A percentile compares a stretch with the other conserved stretches of the same genome.
Evolutionary conservation across 64 coral and sea anemone genomes (phyloP).

Genomic region (Montipora cactus): DNA sequence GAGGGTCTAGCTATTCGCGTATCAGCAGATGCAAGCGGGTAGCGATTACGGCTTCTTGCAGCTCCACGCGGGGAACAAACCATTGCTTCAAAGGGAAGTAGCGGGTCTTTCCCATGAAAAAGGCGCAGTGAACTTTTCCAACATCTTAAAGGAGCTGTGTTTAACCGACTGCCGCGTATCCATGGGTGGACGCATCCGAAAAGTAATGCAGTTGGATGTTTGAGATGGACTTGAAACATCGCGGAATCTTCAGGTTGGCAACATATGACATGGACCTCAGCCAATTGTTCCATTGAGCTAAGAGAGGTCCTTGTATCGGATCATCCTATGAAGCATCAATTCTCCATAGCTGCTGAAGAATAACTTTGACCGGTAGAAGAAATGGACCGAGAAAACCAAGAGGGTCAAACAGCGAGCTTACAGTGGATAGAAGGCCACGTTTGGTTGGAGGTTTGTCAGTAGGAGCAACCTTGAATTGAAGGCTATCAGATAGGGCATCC

Average conservation of each 20-base stretch:
- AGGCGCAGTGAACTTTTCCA: constrained; percentile 49
- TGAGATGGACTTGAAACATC: background rate
- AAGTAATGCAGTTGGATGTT: background rate
- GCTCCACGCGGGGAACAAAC: constrained; percentile 60
- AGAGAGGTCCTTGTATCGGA: background rate
- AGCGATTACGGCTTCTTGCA: constrained; percentile 32
- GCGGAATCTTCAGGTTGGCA: background rate
- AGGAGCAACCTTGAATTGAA: background rate
- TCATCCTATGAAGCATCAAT: too few species aligned
- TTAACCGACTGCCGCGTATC: constrained; percentile 43
- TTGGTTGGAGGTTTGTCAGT: background rate
- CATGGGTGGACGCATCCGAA: constrained; percentile 28
- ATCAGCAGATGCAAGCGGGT: constrained; percentile 8
- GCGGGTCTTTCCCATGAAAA: constrained; percentile 41
- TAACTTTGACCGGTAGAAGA: too few species aligned
- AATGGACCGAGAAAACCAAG: too few species aligned
- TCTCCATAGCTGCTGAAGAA: too few species aligned
- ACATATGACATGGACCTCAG: background rate
- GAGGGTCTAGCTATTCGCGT: background rate
- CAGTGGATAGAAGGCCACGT: too few species aligned
- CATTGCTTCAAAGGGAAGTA: constrained; percentile 36
- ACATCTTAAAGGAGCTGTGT: background rate
- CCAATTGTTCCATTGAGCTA: background rate
- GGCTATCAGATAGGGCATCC: background rate
- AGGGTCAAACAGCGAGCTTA: too few species aligned